Evolutionary conservation across 1,140 invertebrate species (phyloP), one percentile per base, ranked within the genome.

Genomic region (Rhopalosiphum padi): DNA sequence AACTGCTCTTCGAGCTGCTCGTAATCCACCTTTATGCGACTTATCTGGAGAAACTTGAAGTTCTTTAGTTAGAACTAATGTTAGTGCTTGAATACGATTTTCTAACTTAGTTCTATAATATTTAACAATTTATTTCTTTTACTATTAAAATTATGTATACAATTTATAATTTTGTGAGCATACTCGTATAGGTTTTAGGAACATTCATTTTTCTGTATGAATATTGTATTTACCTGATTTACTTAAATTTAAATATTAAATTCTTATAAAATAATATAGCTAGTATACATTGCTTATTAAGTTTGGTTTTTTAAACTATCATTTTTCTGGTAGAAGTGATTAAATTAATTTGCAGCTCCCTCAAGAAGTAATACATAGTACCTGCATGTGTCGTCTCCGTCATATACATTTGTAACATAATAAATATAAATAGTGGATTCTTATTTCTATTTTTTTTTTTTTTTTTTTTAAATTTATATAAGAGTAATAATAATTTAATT

Each of bases 1-100:
- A 0, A 99, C 98, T 11, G 98, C 98, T 94, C 97, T 96, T 88
- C 98, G 96, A 6, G 98, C 97, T 30, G 98, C 98, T 94, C 98
- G 96, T 30, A 99, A 96, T 1, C 99, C 99, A n/a, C 99, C 99
- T 95, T 99, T 97, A 1, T 99, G 95, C 92, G 98, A 98, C 95
- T 98, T 98, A 94, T 98, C 98, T 37, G 98, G 97, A 90, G 97
- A 97, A 1, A 98, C 97, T 95, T 98, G 97, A 55, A 99, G 95
- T 95, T 99, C 99, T 94, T 97, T 97, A 51, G 98, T 97, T 11
- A 99, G 95, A 85, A 98, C 98, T 94, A 98, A 97, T 18, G 98
- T 98, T 85, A 99, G 95, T 51, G 96, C 96, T 94, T 97, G 97
- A 41, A 97, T 97, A 95, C 98, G 96, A 90, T 97, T 96, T 94